A percentile compares a stretch with the other conserved stretches of the same genome.
phyloP scores from a whole-genome alignment of 2,113 vertebrate species.

The Alethe diademata region DNA sequence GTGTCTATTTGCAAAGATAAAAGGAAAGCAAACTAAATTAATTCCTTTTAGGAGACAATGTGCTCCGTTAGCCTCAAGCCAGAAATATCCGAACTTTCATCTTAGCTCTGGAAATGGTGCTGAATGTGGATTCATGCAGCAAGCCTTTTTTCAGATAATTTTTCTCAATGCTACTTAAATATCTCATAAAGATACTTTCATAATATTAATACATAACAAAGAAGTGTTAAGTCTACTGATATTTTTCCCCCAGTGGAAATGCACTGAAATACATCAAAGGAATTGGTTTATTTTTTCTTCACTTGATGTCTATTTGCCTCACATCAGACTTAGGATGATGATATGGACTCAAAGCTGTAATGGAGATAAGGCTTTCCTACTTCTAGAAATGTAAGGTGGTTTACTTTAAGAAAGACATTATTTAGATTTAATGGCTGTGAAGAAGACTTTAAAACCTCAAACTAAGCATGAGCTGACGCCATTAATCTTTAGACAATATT shows the following conservation, averaged over 20 bases:
- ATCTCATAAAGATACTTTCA: background rate
- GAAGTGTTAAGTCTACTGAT: background rate
- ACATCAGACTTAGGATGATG: background rate
- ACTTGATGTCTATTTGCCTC: background rate
- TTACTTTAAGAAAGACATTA: background rate
- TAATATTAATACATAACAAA: background rate
- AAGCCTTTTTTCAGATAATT: background rate
- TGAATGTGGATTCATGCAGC: background rate
- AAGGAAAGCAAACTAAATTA: slow-evolving; percentile 18
- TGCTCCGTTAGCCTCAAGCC: background rate
- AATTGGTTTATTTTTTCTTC: background rate
- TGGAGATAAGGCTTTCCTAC: background rate
- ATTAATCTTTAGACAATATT: background rate
- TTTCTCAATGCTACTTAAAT: background rate
- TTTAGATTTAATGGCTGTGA: background rate
- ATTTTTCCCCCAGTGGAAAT: background rate
- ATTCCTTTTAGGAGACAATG: background rate
- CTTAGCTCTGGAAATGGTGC: background rate
- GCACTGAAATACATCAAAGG: background rate
- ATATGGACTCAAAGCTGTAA: background rate
- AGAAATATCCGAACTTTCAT: background rate
- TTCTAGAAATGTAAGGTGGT: background rate
- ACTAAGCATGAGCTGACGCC: background rate
- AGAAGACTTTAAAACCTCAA: background rate
- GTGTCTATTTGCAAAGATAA: background rate